These are phyloP conservation scores for Nothocercus julius DNA, from an alignment of 2,113 vertebrate species.

Conservation along the genomic window DNA sequence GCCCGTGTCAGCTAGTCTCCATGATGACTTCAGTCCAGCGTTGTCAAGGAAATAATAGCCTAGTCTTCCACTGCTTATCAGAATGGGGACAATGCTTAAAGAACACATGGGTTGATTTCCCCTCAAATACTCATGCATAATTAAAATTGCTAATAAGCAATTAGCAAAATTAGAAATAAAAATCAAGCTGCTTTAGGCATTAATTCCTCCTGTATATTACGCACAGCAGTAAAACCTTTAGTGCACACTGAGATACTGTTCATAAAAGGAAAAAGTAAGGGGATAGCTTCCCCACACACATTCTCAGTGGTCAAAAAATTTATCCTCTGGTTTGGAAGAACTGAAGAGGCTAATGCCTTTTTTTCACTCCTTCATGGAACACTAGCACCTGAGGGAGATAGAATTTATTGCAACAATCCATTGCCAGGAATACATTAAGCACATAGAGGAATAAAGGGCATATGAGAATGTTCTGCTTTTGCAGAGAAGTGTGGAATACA, in stretches of 20 bases:
- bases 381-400: not conserved
- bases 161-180: not conserved
- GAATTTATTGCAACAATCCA: conserved; percentile 13
- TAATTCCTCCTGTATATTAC: not conserved
- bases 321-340: not conserved
- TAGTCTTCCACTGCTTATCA: not conserved
- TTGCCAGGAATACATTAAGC: not conserved
- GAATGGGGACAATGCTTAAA: not conserved
- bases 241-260: not conserved
- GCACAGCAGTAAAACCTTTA: not conserved
- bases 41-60: conserved; percentile 29
- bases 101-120: not conserved
- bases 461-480: not conserved
- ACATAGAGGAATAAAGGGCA: not conserved
- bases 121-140: not conserved
- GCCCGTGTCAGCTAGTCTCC: not conserved
- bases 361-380: not conserved
- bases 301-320: not conserved
- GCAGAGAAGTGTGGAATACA: not conserved
- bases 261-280: conserved; percentile 1
- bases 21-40: not conserved
- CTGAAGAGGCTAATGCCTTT: not conserved
- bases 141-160: not conserved
- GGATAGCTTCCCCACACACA: not conserved
- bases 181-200: not conserved